Evolutionary conservation across 1,140 invertebrate genomes (phyloP).

Genomic region (Bombus superbus): DNA sequence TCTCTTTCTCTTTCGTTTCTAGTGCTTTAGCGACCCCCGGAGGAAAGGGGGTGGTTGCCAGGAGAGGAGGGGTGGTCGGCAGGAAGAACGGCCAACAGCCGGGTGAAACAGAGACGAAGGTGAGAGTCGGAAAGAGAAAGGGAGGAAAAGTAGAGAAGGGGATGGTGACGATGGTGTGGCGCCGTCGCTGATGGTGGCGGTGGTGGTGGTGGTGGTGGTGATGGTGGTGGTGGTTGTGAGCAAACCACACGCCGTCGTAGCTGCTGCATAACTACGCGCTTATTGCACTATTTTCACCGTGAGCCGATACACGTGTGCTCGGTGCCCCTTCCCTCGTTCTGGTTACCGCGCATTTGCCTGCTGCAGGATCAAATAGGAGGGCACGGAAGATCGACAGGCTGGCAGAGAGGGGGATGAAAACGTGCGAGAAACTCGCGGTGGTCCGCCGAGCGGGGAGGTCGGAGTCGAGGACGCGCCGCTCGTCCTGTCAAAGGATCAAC

Average conservation of each 20-base stretch:
- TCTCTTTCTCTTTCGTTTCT: background rate
- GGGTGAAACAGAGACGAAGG: background rate
- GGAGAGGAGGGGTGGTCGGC: conserved; percentile 8
- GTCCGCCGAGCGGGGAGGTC: background rate
- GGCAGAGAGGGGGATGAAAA: conserved; percentile 21
- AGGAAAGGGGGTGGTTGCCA: conserved; percentile 25
- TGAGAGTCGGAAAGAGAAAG: background rate
- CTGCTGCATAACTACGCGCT: conserved; percentile 65
- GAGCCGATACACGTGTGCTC: conserved; percentile 63
- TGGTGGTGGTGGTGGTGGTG: conserved; percentile 2
- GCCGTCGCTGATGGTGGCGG: background rate
- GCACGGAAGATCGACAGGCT: conserved; percentile 47
- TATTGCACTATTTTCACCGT: conserved; percentile 68
- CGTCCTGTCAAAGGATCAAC: conserved; percentile 63
- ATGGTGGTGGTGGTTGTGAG: conserved; percentile 30
- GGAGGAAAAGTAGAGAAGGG: background rate
- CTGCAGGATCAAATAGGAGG: conserved; percentile 52
- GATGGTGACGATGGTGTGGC: conserved; percentile 26
- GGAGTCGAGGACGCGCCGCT: conserved; percentile 8
- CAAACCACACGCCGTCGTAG: conserved; percentile 60
- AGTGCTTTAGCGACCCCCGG: background rate
- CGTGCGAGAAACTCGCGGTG: background rate
- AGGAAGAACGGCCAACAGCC: conserved; percentile 39
- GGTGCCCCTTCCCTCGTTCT: background rate
- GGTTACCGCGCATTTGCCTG: conserved; percentile 33